Percentiles rank a stretch among this genome's conserved stretches.
These are phyloP conservation scores for Euplexia lucipara DNA, from an alignment of 2,888 invertebrate species.

Conservation along the genomic window DNA sequence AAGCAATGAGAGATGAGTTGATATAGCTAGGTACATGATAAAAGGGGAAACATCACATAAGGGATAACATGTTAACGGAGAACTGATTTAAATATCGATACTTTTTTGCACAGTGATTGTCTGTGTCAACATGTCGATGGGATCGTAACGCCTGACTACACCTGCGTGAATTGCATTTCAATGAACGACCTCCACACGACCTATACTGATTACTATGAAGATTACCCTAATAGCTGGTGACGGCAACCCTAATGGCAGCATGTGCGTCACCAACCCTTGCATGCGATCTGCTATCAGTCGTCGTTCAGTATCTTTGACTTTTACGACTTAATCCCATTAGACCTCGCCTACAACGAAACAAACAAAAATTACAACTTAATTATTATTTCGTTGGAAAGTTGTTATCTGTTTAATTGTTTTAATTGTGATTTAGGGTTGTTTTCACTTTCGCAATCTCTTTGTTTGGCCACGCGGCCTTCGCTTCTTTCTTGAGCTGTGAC, in stretches of 20 bases:
- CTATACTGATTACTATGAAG: not conserved
- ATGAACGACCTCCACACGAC: not conserved
- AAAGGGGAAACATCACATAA: too few species aligned
- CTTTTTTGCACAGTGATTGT: too few species aligned
- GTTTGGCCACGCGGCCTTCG: slow-evolving; percentile 58
- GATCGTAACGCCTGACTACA: not conserved
- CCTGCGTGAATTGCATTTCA: not conserved
- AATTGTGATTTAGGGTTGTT: slow-evolving; percentile 79
- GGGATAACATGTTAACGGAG: too few species aligned
- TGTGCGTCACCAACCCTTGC: slow-evolving; percentile 40
- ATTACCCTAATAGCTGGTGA: slow-evolving; percentile 20
- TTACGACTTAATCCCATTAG: slow-evolving; percentile 66
- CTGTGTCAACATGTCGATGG: not conserved
- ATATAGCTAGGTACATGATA: too few species aligned
- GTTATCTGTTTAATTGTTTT: slow-evolving; percentile 81
- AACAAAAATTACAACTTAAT: slow-evolving; percentile 82
- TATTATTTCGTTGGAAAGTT: slow-evolving; percentile 72
- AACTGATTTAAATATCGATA: too few species aligned
- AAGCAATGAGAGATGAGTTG: not conserved
- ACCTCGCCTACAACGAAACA: slow-evolving; percentile 70
- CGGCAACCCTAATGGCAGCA: slow-evolving; percentile 1
- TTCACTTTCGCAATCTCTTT: slow-evolving; percentile 66
- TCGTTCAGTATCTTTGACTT: slow-evolving; percentile 44
- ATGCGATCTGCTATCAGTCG: slow-evolving; percentile 46
- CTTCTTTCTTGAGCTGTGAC: slow-evolving; percentile 31